Percentiles rank a stretch among this genome's conserved stretches.
phyloP scores from a whole-genome alignment of 1,140 invertebrate species.

The Heliconius eleuchia region DNA sequence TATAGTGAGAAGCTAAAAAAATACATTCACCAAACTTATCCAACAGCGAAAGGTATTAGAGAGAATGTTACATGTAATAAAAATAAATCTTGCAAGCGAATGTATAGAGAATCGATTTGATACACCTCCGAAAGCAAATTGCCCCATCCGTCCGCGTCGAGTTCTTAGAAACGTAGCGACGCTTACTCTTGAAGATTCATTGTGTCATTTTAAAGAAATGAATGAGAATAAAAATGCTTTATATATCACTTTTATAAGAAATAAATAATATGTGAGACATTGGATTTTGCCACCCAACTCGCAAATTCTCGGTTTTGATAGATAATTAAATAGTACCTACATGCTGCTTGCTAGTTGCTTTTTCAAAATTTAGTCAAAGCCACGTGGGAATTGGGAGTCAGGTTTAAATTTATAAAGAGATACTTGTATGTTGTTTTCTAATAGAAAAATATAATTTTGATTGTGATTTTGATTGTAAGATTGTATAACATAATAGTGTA shows the following conservation, averaged over 20 bases:
- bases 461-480: too few relatives aligned
- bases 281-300: neutral
- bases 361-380: too few relatives aligned
- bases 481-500: neutral
- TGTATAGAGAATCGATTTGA: constrained; percentile 22
- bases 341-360: too few relatives aligned
- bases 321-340: neutral
- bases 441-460: too few relatives aligned
- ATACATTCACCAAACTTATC: neutral
- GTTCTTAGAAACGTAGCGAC: constrained; percentile 11
- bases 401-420: too few relatives aligned
- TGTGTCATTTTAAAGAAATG: neutral
- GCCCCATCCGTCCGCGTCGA: constrained; percentile 5
- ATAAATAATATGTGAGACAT: neutral
- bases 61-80: constrained; percentile 1
- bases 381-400: too few relatives aligned
- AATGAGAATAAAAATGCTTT: neutral
- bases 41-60: neutral
- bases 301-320: neutral
- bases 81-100: constrained; percentile 12
- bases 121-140: constrained; percentile 38
- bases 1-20: neutral
- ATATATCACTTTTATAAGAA: neutral
- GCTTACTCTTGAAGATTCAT: neutral
- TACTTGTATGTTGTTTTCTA: too few relatives aligned